These are phyloP conservation scores for Enteromius thamalakanensis DNA, from an alignment of 2,797 vertebrate genomes.

Conservation along the genomic window DNA sequence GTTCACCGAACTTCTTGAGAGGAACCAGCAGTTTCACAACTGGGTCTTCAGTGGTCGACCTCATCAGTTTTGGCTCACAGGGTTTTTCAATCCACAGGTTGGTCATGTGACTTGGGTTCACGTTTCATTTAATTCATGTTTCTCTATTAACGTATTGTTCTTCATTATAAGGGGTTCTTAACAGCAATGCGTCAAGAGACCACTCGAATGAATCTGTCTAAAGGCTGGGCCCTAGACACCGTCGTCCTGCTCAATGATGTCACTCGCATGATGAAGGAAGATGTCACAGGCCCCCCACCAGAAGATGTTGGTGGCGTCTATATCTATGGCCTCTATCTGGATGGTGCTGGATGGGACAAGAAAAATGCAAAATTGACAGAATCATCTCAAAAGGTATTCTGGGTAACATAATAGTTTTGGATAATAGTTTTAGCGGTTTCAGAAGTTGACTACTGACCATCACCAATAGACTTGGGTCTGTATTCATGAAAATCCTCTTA, in stretches of 20 bases:
- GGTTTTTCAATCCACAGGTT: conserved; percentile 89
- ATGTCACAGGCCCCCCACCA: conserved; percentile 77
- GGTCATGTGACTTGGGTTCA: background rate
- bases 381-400: conserved; percentile 76
- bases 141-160: background rate
- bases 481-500: no score
- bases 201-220: conserved; percentile 77
- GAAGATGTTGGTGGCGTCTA: conserved; percentile 84
- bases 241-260: conserved; percentile 83
- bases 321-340: conserved; percentile 82
- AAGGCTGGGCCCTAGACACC: conserved; percentile 84
- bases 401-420: background rate
- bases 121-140: background rate
- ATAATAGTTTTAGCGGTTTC: background rate
- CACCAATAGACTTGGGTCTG: no score
- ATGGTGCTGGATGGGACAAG: conserved; percentile 85
- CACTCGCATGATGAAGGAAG: conserved; percentile 86
- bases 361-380: conserved; percentile 76
- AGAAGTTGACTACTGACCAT: background rate
- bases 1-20: conserved; percentile 86
- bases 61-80: conserved; percentile 85
- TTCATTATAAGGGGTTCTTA: conserved; percentile 78
- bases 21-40: conserved; percentile 83
- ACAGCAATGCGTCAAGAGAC: conserved; percentile 87
- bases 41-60: conserved; percentile 81